These are phyloP conservation scores for Glyptemys insculpta DNA, from an alignment of 2,797 vertebrate species.

Conservation along the genomic window DNA sequence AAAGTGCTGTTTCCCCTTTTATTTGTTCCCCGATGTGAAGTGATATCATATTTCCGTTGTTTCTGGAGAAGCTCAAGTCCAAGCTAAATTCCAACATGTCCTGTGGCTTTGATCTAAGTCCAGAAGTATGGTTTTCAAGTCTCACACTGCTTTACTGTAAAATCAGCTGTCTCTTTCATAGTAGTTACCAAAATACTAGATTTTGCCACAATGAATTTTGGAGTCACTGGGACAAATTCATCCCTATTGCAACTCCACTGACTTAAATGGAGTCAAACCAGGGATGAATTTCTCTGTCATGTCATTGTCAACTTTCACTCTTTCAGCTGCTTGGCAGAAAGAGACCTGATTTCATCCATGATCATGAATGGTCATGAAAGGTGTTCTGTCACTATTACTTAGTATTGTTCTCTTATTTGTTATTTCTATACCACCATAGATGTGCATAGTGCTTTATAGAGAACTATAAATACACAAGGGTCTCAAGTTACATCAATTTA, in stretches of 20 bases:
- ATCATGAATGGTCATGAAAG: neutral
- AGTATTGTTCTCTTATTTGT: neutral
- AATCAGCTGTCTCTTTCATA: constrained; percentile 56
- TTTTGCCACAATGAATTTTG: constrained; percentile 38
- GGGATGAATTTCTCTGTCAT: neutral
- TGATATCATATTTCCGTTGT: constrained; percentile 73
- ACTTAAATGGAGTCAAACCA: neutral
- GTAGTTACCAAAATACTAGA: constrained; percentile 32
- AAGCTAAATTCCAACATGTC: constrained; percentile 53
- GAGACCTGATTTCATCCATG: neutral
- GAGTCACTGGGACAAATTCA: neutral
- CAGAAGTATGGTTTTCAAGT: constrained; percentile 52
- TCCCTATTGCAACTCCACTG: neutral
- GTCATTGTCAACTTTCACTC: neutral
- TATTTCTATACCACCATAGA: neutral
- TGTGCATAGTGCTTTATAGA: neutral
- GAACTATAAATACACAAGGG: neutral
- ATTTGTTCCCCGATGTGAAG: constrained; percentile 66
- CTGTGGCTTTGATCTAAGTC: constrained; percentile 72
- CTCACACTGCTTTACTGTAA: constrained; percentile 41
- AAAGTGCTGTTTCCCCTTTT: constrained; percentile 59
- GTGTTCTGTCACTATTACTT: neutral
- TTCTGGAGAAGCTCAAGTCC: constrained; percentile 76
- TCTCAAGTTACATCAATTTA: neutral
- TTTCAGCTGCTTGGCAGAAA: constrained; percentile 32